Conservation (phyloP, 2,888 invertebrate species). For the Chaitophorus viminalis region DNA sequence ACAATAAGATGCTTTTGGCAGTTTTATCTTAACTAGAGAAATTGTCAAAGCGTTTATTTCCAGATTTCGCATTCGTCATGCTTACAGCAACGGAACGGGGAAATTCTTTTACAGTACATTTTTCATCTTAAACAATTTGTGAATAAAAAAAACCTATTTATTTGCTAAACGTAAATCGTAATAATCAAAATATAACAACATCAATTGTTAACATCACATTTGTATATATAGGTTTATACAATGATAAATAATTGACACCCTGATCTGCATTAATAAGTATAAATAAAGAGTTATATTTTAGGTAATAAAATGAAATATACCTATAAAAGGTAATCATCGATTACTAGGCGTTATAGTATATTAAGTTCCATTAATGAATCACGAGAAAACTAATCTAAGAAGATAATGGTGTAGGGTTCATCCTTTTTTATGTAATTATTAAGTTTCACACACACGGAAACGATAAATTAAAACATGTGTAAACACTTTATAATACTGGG, state of each 20-base stretch:
- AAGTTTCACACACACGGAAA: background rate
- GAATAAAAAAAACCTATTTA: background rate
- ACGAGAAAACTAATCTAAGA: background rate
- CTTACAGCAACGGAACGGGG: background rate
- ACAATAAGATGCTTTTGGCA: conserved; percentile 19
- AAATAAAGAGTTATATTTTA: too few species aligned
- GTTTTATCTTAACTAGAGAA: conserved; percentile 15
- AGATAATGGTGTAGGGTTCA: background rate
- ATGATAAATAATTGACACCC: too few species aligned
- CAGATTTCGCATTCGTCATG: conserved; percentile 48
- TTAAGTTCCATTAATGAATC: background rate
- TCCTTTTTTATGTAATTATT: background rate
- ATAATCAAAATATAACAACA: background rate
- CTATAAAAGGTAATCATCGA: too few species aligned
- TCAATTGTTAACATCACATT: too few species aligned
- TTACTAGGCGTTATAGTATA: background rate
- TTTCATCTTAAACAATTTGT: background rate
- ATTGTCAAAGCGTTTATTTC: conserved; percentile 35
- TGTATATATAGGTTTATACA: too few species aligned
- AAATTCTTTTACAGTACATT: conserved; percentile 4
- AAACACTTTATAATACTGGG: background rate
- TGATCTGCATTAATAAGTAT: too few species aligned
- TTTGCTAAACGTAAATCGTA: background rate
- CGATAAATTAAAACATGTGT: background rate
- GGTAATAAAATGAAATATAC: too few species aligned